A percentile compares a stretch with the other conserved stretches of the same genome.
Conservation (phyloP, 1,140 invertebrate species). For the Octopus sinensis region DNA sequence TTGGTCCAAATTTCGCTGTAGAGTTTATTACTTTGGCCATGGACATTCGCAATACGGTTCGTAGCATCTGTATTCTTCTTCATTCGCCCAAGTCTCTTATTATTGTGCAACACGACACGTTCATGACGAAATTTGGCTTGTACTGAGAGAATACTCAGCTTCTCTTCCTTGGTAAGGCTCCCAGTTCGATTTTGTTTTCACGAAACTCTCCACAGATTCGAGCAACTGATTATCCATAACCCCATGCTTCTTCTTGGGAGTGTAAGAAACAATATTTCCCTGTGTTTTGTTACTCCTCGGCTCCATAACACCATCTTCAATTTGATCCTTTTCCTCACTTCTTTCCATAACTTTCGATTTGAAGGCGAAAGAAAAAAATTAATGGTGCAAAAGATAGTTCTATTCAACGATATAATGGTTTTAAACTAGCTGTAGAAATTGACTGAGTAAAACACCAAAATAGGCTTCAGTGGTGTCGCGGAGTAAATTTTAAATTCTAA, state of each 20-base stretch:
- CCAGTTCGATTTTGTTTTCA: background rate
- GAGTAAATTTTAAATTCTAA: too few relatives aligned
- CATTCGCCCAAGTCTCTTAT: background rate
- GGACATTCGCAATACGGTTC: background rate
- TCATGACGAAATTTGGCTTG: background rate
- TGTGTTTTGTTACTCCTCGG: too few relatives aligned
- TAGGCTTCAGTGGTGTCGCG: too few relatives aligned
- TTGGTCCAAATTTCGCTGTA: background rate
- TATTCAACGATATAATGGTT: too few relatives aligned
- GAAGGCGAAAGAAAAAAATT: too few relatives aligned
- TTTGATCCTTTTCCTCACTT: too few relatives aligned
- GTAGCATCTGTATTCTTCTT: background rate
- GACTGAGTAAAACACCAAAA: too few relatives aligned
- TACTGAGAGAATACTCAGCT: background rate
- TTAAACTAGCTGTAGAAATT: too few relatives aligned
- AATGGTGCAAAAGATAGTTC: too few relatives aligned
- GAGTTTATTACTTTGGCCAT: background rate
- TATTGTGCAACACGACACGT: background rate
- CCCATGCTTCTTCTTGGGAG: background rate
- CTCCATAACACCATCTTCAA: too few relatives aligned
- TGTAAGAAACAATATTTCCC: too few relatives aligned
- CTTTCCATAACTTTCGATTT: too few relatives aligned
- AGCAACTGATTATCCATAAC: background rate
- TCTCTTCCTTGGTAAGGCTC: background rate
- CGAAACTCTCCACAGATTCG: background rate